Conservation (phyloP, 53 echinoderm and acorn worm species). For the Glandiceps talaboti region DNA sequence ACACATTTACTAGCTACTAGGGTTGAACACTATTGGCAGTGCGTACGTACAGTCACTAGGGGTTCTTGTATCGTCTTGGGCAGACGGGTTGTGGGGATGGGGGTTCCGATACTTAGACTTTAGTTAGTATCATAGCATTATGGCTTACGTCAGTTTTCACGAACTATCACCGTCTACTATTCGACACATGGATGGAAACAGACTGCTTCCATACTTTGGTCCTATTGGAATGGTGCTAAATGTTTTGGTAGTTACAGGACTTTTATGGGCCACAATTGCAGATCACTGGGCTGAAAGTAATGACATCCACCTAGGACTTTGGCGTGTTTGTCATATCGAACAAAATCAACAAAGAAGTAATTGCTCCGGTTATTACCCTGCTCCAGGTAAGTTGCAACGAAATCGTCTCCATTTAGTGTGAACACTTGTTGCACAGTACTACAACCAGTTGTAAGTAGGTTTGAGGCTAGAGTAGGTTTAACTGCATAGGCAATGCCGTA, state of each 20-base stretch:
- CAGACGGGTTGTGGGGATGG: too few relatives aligned
- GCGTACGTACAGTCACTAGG: too few relatives aligned
- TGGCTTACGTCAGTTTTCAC: background rate
- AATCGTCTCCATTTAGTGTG: too few relatives aligned
- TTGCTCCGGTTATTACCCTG: background rate
- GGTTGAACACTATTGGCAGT: too few relatives aligned
- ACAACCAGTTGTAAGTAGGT: too few relatives aligned
- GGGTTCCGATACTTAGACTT: too few relatives aligned
- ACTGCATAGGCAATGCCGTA: too few relatives aligned
- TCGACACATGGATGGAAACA: background rate
- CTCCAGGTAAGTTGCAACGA: background rate
- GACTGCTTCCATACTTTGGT: background rate
- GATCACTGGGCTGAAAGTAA: background rate
- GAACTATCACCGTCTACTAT: background rate
- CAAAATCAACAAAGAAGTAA: background rate
- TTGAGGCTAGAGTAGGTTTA: too few relatives aligned
- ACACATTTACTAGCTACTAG: too few relatives aligned
- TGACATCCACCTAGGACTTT: background rate
- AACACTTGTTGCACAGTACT: too few relatives aligned
- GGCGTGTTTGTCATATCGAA: background rate
- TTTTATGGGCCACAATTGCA: background rate
- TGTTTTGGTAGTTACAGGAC: background rate
- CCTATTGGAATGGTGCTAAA: background rate
- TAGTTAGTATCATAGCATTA: background rate
- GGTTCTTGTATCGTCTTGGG: too few relatives aligned